Percentiles rank a stretch among this genome's conserved stretches.
These are phyloP conservation scores for Petaurus breviceps DNA, from an alignment of 2,113 vertebrate genomes.

Conservation along the genomic window DNA sequence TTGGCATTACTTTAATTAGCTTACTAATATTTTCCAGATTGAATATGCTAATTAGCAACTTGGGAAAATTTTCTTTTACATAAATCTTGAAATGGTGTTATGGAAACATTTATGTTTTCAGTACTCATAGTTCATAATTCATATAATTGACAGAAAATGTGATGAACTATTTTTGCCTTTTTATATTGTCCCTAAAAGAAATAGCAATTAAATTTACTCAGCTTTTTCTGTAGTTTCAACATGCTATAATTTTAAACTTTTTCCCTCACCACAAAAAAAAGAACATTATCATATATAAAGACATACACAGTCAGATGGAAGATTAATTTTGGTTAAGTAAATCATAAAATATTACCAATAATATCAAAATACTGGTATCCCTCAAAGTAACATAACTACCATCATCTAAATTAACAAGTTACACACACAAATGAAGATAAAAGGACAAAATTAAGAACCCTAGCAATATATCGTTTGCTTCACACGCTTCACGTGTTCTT, in stretches of 20 bases:
- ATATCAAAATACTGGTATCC: not conserved
- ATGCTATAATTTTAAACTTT: not conserved
- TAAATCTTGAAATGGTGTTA: too few species aligned
- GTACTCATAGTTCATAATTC: not conserved
- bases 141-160: conserved; percentile 7
- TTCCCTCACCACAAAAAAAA: not conserved
- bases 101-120: not conserved
- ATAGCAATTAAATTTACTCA: not conserved
- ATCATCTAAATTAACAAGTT: not conserved
- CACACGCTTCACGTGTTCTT: not conserved
- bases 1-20: not conserved
- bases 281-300: not conserved
- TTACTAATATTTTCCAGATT: conserved; percentile 40
- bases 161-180: conserved; percentile 14
- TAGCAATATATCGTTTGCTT: conserved; percentile 12
- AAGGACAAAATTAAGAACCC: not conserved
- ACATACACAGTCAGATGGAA: not conserved
- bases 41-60: conserved; percentile 4
- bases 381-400: not conserved
- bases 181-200: conserved; percentile 17
- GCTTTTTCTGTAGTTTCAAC: not conserved
- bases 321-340: conserved; percentile 20
- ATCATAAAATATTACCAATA: not conserved
- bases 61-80: not conserved
- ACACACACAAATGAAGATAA: not conserved